Conservation (phyloP, 2,113 vertebrate genomes). For the Apaloderma vittatum region DNA sequence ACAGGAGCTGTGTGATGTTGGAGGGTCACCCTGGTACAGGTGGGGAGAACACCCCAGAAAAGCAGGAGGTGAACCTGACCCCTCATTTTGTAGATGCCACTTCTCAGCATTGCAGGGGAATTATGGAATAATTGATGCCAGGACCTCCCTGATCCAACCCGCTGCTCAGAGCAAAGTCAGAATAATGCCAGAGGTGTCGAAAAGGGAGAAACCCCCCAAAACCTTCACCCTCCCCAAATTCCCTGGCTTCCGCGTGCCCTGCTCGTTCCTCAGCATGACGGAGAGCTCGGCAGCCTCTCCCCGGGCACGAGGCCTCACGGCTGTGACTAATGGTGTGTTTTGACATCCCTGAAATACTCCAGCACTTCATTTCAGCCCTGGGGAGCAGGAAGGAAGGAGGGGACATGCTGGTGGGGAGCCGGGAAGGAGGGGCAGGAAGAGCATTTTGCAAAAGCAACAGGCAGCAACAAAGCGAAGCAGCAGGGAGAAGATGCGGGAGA, state of each 20-base stretch:
- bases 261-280: slow-evolving; percentile 2
- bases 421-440: not conserved
- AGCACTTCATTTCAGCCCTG: slow-evolving; percentile 29
- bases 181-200: fast-evolving
- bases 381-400: slow-evolving; percentile 56
- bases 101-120: not conserved
- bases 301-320: slow-evolving; percentile 15
- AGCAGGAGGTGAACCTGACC: not conserved
- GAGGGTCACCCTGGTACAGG: not conserved
- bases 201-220: not conserved
- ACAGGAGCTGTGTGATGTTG: fast-evolving
- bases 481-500: fast-evolving
- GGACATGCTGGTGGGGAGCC: not conserved
- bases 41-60: not conserved
- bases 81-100: not conserved
- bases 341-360: slow-evolving; percentile 72
- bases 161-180: not conserved
- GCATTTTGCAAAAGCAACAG: slow-evolving; percentile 7
- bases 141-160: not conserved
- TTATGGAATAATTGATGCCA: fast-evolving
- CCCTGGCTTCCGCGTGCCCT: not conserved
- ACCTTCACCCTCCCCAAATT: not conserved
- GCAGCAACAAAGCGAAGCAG: not conserved
- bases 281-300: slow-evolving; percentile 33
- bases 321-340: slow-evolving; percentile 65